Base-by-base conservation (phyloP, 2,797 vertebrate species). In the Periophthalmus magnuspinnatus region DNA sequence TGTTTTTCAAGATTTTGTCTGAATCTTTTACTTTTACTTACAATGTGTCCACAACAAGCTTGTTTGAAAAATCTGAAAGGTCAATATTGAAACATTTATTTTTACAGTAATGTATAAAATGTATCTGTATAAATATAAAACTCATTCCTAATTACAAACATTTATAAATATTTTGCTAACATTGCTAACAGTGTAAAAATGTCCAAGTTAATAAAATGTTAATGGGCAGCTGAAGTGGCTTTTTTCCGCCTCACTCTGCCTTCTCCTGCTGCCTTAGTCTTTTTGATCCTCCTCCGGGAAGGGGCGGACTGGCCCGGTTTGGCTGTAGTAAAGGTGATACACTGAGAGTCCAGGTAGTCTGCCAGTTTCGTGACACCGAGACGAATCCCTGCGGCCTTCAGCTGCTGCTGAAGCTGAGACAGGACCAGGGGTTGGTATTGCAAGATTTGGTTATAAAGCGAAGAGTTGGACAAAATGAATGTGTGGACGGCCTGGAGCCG, bases 271-370 rank as follows among this genome's bases (percentile, higher is more conserved):
- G 61, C 32, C 63, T 78, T 86, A 0, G 68, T 55, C 74, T 56
- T 85, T 52, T 61, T 86, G 70, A 71, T 86, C 16, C 80, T 77
- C 56, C 89, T 68, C n/a, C 81, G 83, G 33, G 82, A 24, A 6
- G 84, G 45, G 1, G 79, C 78, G 0, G 80, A 0, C 3, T 82
- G 80, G 0, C 95, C 94, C 0, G 88, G 92, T 72, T 91, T 92
- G 0, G 96, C 96, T 0, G 94, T 97, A 68, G 96, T 99, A 74
- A 96, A 95, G 16, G 97, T 99, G 81, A 99, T 92, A 70, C 97
- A 96, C 73, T 96, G 96, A 41, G 95, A 89, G 65, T 99, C 97
- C 67, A 99, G 88, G 73, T 96, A 96, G 85, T 97, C 93, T 68
- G 96, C 79, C 70, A 99, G 93, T 81, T 94, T 96, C 72, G 92